Base-by-base conservation (phyloP, 2,113 vertebrate species). In the Phaethornis superciliosus region DNA sequence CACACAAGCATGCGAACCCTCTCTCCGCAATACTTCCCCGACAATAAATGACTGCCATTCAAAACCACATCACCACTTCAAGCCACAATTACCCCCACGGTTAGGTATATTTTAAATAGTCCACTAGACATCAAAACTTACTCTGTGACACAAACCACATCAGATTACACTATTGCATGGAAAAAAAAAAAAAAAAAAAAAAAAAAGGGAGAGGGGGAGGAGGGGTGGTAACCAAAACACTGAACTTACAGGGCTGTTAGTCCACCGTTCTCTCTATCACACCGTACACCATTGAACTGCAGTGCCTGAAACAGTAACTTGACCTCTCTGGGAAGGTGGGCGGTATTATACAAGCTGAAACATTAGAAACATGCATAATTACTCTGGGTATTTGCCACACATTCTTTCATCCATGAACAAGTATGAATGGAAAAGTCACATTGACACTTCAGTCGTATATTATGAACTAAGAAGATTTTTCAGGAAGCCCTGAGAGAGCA, bases 311-410 rank as follows among this genome's bases (percentile, higher is more conserved):
- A 90, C 65, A 89, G 96, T 95, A 97, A 97, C 91, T 74, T 93
- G 96, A 97, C 96, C 97, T 93, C 86, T 96, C 95, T 93, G 94
- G 93, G 96, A 97, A 96, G 91, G 93, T 95, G 88, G 95, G 95
- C 52, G 69, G 93, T 96, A 84, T 96, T 96, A 96, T 92, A 95
- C 93, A 94, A 94, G 92, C 75, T 80, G 94, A 97, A 97, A 97
- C 93, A 94, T 81, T 95, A 97, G 95, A 96, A 96, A 95, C 93
- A 93, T 81, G 92, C 91, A 94, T 96, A 97, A 97, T 97, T 93
- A 96, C 6, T 5, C 76, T 76, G 94, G 47, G 54, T 90, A 92
- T 96, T 96, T 74, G 90, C 96, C 72, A 75, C 65, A 85, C 79
- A 92, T 95, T 89, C 92, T 89, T 96, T 96, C 92, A 96, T 47